A percentile compares a stretch with the other conserved stretches of the same genome.
Evolutionary conservation across 37 sponge, comb jelly and placozoan genomes (phyloP).

Genomic region (Ianthella basta): DNA sequence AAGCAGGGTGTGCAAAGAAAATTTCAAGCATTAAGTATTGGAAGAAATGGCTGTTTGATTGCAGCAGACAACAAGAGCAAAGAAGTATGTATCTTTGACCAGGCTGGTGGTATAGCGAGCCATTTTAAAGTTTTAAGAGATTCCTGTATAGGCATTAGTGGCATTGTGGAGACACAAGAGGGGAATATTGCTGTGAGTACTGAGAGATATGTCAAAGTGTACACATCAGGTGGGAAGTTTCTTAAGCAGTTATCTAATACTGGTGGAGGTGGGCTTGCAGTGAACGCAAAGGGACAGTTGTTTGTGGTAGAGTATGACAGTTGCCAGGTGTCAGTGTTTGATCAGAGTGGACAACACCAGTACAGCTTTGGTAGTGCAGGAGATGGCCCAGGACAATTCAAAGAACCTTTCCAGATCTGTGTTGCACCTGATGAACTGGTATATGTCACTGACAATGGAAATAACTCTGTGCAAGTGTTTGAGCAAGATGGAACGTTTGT

Average conservation of each 20-base stretch:
- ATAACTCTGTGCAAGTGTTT: conserved; percentile 5
- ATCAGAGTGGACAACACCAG: background rate
- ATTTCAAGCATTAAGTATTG: too few species aligned
- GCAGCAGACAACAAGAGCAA: too few species aligned
- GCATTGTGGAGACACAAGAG: background rate
- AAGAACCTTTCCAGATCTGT: background rate
- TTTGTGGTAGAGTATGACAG: background rate
- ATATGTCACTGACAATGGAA: background rate
- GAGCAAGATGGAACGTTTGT: conserved; percentile 14
- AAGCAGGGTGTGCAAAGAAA: background rate
- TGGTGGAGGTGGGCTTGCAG: background rate
- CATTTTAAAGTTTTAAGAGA: too few species aligned
- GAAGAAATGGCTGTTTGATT: too few species aligned
- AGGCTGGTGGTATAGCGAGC: too few species aligned
- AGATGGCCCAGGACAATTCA: background rate
- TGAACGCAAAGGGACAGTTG: background rate
- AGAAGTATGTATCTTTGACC: too few species aligned
- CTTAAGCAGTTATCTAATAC: too few species aligned
- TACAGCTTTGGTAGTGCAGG: conserved; percentile 8
- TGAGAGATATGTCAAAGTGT: background rate
- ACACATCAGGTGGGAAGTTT: background rate
- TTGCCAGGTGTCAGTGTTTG: background rate
- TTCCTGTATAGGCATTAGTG: too few species aligned
- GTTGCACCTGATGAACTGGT: conserved; percentile 1
- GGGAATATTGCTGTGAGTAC: background rate